A percentile compares a stretch with the other conserved stretches of the same genome.
These are phyloP conservation scores for Apotomis betuletana DNA, from an alignment of 2,888 invertebrate species.

Conservation along the genomic window DNA sequence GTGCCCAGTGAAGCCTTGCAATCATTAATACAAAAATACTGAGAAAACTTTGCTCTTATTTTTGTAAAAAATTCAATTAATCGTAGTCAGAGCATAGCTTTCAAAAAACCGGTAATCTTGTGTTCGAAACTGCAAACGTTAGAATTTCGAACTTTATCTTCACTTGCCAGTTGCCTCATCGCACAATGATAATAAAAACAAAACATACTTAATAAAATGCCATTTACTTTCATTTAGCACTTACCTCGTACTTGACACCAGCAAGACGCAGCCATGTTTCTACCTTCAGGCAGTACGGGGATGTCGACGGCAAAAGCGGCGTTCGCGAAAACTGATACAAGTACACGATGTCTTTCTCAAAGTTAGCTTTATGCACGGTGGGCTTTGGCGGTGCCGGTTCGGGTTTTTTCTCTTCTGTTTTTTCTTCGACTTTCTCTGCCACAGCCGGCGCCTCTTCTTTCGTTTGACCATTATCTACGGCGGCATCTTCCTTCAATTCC, in stretches of 20 bases:
- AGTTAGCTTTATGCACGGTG: conserved; percentile 93
- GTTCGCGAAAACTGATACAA: conserved; percentile 97
- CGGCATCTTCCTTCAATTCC: conserved; percentile 82
- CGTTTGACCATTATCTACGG: conserved; percentile 75
- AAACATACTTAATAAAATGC: conserved; percentile 13
- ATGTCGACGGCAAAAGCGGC: conserved; percentile 93
- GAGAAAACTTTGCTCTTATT: background rate
- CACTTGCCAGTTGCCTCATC: conserved; percentile 4
- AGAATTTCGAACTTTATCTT: conserved; percentile 4
- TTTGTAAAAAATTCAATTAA: background rate
- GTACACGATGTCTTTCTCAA: conserved; percentile 96
- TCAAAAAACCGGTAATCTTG: conserved; percentile 10
- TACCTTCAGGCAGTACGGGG: conserved; percentile 97
- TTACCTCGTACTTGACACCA: conserved; percentile 97
- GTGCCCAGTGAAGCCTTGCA: conserved; percentile 6
- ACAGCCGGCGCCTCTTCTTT: conserved; percentile 74
- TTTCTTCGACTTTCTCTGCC: conserved; percentile 78
- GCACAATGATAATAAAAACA: conserved; percentile 10
- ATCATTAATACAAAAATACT: background rate
- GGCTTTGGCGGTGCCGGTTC: conserved; percentile 89
- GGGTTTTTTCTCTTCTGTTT: conserved; percentile 80
- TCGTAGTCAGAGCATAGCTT: background rate
- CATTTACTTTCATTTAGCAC: conserved; percentile 52
- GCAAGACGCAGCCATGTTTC: conserved; percentile 97
- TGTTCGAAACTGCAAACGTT: background rate